phyloP scores from a whole-genome alignment of 2,797 vertebrate species.

The Enteromius fasciolatus region DNA sequence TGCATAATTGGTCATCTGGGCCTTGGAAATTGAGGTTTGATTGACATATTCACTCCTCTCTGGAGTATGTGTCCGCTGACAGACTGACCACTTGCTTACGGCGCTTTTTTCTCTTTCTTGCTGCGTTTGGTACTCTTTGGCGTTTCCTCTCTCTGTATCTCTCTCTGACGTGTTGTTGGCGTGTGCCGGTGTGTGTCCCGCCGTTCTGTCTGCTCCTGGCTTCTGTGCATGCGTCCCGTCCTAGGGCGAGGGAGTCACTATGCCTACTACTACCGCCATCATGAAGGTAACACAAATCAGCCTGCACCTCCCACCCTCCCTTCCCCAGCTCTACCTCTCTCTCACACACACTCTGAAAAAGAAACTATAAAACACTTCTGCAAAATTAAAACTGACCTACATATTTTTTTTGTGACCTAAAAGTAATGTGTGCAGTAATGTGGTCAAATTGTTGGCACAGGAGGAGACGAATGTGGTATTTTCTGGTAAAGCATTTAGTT shows the following conservation, averaged over 20 bases:
- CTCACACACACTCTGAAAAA: neutral
- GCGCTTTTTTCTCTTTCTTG: conserved; percentile 59
- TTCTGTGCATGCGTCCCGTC: conserved; percentile 84
- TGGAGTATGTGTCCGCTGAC: conserved; percentile 28
- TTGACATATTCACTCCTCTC: conserved; percentile 22
- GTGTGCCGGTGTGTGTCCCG: conserved; percentile 64
- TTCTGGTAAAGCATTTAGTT: conserved; percentile 5
- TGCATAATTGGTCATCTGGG: neutral
- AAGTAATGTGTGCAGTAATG: neutral
- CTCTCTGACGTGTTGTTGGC: conserved; percentile 66
- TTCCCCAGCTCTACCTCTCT: conserved; percentile 10
- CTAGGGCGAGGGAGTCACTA: conserved; percentile 97
- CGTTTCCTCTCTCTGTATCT: conserved; percentile 41
- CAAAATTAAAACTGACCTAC: conserved; percentile 3
- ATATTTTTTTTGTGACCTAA: neutral
- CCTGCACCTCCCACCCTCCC: conserved; percentile 18
- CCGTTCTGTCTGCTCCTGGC: conserved; percentile 87
- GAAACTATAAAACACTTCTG: neutral
- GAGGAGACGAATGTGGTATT: neutral
- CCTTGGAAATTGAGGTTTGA: neutral
- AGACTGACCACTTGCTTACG: conserved; percentile 49
- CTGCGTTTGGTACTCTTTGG: conserved; percentile 75
- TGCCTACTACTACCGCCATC: conserved; percentile 95
- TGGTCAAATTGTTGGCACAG: neutral
- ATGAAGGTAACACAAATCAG: conserved; percentile 85